Conservation (phyloP, 2,797 vertebrate genomes). For the Peromyscus nudipes region DNA sequence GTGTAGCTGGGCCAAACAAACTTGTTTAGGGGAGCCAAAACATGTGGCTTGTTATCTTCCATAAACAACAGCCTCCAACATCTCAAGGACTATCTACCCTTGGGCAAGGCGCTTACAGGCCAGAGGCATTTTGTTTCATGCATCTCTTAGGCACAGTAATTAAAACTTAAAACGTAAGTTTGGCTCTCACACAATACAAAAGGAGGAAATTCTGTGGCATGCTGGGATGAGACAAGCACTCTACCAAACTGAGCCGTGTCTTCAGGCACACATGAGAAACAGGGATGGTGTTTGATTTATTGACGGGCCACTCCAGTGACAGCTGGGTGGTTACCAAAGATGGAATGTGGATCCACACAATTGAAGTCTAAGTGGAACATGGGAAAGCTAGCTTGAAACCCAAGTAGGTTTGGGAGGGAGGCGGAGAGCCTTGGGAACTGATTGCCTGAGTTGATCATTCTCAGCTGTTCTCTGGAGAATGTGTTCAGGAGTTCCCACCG, state of each 20-base stretch:
- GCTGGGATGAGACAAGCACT: no score
- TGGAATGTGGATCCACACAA: background rate
- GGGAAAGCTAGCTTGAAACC: constrained; percentile 33
- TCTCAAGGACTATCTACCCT: background rate
- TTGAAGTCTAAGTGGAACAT: background rate
- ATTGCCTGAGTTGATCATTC: background rate
- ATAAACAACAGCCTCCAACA: background rate
- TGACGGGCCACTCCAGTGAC: background rate
- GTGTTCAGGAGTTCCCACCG: background rate
- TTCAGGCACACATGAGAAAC: background rate
- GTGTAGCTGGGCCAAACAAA: background rate
- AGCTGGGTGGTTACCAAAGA: background rate
- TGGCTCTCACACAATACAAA: background rate
- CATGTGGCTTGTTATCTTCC: background rate
- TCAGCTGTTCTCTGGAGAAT: background rate
- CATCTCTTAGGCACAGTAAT: background rate
- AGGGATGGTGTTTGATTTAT: background rate
- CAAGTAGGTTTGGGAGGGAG: background rate
- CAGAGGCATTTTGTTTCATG: background rate
- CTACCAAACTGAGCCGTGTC: background rate
- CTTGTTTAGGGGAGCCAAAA: background rate
- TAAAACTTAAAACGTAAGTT: background rate
- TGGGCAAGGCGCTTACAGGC: background rate
- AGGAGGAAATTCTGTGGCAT: background rate
- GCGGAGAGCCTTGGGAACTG: background rate